phyloP scores from a whole-genome alignment of 1,140 invertebrate genomes.

The Procambarus clarkii region DNA sequence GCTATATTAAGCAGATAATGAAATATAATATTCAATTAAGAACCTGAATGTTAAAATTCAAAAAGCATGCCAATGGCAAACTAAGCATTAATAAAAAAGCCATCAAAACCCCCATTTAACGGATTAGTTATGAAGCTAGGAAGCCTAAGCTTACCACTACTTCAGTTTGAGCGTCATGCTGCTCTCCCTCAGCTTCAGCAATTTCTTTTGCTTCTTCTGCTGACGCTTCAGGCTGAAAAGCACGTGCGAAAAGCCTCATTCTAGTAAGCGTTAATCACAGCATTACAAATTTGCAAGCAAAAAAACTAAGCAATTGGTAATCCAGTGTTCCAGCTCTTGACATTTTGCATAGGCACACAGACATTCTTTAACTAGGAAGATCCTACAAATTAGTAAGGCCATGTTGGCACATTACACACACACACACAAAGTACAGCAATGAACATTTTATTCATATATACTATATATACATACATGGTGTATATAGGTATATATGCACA shows the following conservation, averaged over 20 bases:
- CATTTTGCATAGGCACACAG: not conserved
- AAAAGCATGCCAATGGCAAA: too few species aligned
- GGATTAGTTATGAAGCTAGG: conserved; percentile 22
- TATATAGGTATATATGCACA: too few species aligned
- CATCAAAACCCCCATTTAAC: too few species aligned
- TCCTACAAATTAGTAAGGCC: not conserved
- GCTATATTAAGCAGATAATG: too few species aligned
- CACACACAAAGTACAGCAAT: not conserved
- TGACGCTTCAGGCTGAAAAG: conserved; percentile 57
- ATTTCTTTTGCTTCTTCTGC: conserved; percentile 53
- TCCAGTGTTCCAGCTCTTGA: conserved; percentile 59
- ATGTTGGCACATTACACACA: not conserved
- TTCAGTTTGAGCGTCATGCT: conserved; percentile 60
- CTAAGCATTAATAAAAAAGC: too few species aligned
- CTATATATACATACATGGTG: too few species aligned
- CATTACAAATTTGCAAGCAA: conserved; percentile 23
- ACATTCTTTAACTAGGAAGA: not conserved
- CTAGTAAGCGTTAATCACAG: conserved; percentile 18
- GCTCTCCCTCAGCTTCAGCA: conserved; percentile 46
- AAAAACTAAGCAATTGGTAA: not conserved
- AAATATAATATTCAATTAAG: too few species aligned
- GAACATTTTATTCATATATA: too few species aligned
- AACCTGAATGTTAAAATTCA: too few species aligned
- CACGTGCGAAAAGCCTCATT: conserved; percentile 47
- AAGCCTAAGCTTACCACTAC: conserved; percentile 59